Base-by-base conservation (phyloP, 2,888 invertebrate genomes). In the Orthosia incerta region DNA sequence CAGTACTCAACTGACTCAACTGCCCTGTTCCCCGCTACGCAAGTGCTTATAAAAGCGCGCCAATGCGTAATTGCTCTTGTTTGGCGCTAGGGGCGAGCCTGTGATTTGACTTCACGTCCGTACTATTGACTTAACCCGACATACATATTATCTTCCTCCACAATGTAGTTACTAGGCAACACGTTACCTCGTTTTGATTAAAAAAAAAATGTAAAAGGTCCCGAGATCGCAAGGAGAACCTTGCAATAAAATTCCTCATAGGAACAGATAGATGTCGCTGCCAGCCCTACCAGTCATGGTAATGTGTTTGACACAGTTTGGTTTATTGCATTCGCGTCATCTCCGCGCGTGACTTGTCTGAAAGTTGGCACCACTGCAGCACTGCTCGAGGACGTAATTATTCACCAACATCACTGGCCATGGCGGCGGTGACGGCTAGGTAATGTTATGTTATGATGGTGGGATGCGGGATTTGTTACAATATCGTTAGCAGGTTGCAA, bases 311-410 rank as follows among this genome's bases (percentile, higher is more conserved):
- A 76, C 86, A 83, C 71, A 85, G 73, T 83, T 83, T 79, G 69
- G 86, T 80, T 85, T 84, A 85, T 80, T 85, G 80, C 83, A 72
- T 85, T 71, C 71, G 62, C 64, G 74, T 62, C 83, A 84, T 85
- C 86, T 84, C 86, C 80, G 70, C 76, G 61, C 48, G 60, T 64
- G 56, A 45, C 15, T 56, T 20, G 72, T 61, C 56, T 39, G 55
- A 11, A 48, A 31, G 76, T 46, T 75, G 59, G 20, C 70, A 55
- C n/a, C 18, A 13, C 20, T 31, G 31, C 62, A 31, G 55, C 5
- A 23, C 31, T 7, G 46, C 31, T 18, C 18, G n/a, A 26, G 15
- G 5, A 15, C 31, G n/a, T 20, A 16, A 67, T 64, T 67, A 71
- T 65, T 31, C 53, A 63, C 39, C 46, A 15, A 26, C 50, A 39